These are phyloP conservation scores for Odontocerum albicorne DNA, from an alignment of 2,888 invertebrate genomes.

Conservation along the genomic window DNA sequence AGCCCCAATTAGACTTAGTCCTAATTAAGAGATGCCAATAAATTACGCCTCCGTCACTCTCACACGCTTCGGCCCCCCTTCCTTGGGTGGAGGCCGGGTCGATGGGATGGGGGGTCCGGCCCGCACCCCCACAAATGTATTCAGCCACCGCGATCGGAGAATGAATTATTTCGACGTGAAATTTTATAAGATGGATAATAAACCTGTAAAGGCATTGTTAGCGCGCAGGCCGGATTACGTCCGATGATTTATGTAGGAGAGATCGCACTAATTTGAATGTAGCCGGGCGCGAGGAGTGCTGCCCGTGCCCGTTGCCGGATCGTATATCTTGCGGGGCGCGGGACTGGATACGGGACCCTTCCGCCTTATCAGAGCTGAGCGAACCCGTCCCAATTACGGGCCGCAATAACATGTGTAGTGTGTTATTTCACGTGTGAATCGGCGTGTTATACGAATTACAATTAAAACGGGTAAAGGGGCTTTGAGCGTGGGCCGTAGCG, in stretches of 20 bases:
- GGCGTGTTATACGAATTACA: slow-evolving; percentile 14
- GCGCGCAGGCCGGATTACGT: slow-evolving; percentile 35
- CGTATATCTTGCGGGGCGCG: too few relatives aligned
- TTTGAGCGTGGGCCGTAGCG: too few relatives aligned
- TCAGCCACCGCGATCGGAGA: slow-evolving; percentile 32
- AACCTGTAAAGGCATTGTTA: slow-evolving; percentile 37
- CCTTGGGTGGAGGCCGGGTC: neutral
- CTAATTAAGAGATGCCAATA: slow-evolving; percentile 65
- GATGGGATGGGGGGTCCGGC: neutral
- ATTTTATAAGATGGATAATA: slow-evolving; percentile 37
- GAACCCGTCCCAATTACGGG: slow-evolving; percentile 14
- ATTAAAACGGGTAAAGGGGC: too few relatives aligned
- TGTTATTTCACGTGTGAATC: slow-evolving; percentile 22
- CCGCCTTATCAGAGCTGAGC: slow-evolving; percentile 21
- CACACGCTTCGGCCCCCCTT: slow-evolving; percentile 28
- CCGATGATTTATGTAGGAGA: slow-evolving; percentile 32
- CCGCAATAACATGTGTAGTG: slow-evolving; percentile 24
- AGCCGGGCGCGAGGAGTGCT: neutral
- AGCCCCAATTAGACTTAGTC: slow-evolving; percentile 64
- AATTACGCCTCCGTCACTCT: slow-evolving; percentile 61
- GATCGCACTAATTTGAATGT: slow-evolving; percentile 34
- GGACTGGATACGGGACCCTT: slow-evolving; percentile 30
- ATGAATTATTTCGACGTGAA: slow-evolving; percentile 37
- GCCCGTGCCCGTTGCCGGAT: neutral
- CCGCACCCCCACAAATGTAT: slow-evolving; percentile 13